Conservation (phyloP, 2,113 vertebrate species). For the Ptilonorhynchus violaceus region DNA sequence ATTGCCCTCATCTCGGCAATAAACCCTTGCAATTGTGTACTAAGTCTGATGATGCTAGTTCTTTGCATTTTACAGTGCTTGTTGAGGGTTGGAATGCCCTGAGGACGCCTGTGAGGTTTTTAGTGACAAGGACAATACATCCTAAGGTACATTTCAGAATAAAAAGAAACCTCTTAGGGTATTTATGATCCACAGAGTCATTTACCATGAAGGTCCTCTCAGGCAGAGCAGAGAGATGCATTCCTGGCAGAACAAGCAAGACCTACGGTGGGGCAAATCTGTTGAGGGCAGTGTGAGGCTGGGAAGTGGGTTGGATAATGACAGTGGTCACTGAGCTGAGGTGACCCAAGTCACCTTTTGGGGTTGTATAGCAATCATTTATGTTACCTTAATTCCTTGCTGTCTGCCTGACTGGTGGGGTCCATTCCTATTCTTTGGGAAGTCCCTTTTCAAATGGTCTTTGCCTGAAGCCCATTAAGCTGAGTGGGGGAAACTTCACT, state of each 20-base stretch:
- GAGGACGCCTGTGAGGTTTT: background rate
- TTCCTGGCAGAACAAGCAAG: background rate
- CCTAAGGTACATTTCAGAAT: background rate
- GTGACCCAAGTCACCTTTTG: background rate
- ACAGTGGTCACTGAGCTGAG: background rate
- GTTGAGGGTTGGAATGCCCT: background rate
- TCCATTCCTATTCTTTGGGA: background rate
- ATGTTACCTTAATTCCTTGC: background rate
- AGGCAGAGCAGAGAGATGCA: background rate
- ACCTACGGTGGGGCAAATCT: background rate
- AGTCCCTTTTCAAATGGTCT: background rate
- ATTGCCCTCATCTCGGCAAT: background rate
- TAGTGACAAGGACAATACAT: background rate
- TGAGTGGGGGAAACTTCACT: background rate
- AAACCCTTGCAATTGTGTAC: background rate
- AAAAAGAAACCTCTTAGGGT: background rate
- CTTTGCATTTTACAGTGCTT: background rate
- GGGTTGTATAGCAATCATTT: background rate
- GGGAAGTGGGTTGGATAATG: background rate
- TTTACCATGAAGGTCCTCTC: background rate
- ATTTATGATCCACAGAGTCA: background rate
- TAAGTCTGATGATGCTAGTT: background rate
- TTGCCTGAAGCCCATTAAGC: background rate
- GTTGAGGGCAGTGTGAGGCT: background rate
- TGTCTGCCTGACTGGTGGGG: background rate